These are phyloP conservation scores for Rhadina sibilatrix DNA, from an alignment of 2,113 vertebrate species.

Conservation along the genomic window DNA sequence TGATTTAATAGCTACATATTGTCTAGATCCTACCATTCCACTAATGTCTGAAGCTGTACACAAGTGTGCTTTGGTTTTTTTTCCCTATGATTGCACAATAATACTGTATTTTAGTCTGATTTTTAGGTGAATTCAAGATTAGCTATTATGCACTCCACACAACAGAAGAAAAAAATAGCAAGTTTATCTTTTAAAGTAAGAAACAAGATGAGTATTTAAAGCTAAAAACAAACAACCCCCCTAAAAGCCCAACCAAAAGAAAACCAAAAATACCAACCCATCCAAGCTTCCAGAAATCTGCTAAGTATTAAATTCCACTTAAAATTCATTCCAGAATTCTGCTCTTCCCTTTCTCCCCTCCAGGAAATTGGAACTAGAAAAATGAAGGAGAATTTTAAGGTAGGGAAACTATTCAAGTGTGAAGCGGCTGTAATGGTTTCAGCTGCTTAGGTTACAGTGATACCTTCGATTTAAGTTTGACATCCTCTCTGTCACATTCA, in stretches of 20 bases:
- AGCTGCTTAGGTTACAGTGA: background rate
- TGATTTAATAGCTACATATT: conserved; percentile 41
- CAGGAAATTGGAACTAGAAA: background rate
- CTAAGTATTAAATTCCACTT: background rate
- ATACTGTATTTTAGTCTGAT: background rate
- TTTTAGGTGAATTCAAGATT: background rate
- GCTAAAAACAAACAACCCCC: background rate
- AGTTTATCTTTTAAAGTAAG: background rate
- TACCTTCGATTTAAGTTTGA: background rate
- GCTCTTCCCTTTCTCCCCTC: background rate
- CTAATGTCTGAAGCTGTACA: background rate
- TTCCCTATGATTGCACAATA: background rate
- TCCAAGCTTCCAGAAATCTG: background rate
- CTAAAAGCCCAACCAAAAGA: background rate
- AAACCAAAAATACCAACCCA: background rate
- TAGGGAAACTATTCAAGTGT: background rate
- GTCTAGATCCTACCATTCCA: background rate
- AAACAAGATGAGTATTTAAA: background rate
- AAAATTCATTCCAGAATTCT: background rate
- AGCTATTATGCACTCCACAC: background rate
- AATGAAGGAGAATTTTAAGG: background rate
- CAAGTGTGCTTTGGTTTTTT: background rate
- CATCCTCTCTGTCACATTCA: background rate
- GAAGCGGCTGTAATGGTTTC: background rate
- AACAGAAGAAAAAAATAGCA: background rate